Conservation (phyloP, 1,140 invertebrate genomes). For the Diachasmimorpha longicaudata region DNA sequence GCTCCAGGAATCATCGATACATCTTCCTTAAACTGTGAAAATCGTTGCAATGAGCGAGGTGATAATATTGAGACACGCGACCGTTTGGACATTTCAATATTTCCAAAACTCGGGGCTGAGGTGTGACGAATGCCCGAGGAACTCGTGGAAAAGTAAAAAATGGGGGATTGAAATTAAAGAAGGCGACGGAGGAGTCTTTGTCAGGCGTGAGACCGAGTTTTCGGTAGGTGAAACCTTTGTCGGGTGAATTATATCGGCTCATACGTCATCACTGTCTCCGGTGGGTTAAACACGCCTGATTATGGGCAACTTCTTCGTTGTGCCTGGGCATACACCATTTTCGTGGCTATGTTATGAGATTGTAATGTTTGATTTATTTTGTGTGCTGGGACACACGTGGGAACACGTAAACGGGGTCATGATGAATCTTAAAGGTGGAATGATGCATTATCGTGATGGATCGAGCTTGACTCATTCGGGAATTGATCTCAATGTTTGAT, state of each 20-base stretch:
- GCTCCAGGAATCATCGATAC: background rate
- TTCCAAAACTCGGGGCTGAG: constrained; percentile 50
- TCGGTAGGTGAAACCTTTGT: constrained; percentile 36
- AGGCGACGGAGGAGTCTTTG: constrained; percentile 27
- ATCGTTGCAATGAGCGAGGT: constrained; percentile 15
- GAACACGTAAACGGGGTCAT: constrained; percentile 1
- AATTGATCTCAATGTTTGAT: background rate
- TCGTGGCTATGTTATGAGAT: background rate
- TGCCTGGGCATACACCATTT: background rate
- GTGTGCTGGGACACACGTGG: background rate
- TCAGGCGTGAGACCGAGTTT: constrained; percentile 39
- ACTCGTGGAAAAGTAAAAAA: background rate
- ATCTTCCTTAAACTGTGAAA: constrained; percentile 43
- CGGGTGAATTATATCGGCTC: constrained; percentile 42
- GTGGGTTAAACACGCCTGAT: background rate
- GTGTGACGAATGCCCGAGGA: constrained; percentile 46
- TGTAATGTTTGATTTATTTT: constrained; percentile 1
- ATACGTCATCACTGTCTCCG: constrained; percentile 35
- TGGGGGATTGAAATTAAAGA: background rate
- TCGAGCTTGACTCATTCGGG: constrained; percentile 5
- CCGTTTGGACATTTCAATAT: constrained; percentile 43
- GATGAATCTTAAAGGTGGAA: background rate
- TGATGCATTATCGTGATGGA: constrained; percentile 5
- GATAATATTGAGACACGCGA: constrained; percentile 51
- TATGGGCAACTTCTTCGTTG: background rate